A percentile compares a stretch with the other conserved stretches of the same genome.
phyloP scores from a whole-genome alignment of 2,797 vertebrate genomes.

The Silurus lanzhouensis region DNA sequence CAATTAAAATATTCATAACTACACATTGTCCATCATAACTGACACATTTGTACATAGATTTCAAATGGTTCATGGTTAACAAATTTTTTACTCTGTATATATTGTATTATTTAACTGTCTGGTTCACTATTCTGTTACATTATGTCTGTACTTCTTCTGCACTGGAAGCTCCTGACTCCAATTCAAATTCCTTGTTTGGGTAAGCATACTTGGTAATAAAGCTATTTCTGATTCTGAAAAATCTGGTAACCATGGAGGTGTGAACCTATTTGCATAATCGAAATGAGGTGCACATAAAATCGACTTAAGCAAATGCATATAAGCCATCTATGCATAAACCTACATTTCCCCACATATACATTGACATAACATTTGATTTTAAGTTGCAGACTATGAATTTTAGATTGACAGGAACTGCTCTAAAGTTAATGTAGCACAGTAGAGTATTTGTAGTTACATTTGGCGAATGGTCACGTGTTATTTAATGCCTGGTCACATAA shows the following conservation, averaged over 20 bases:
- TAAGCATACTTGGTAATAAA: neutral
- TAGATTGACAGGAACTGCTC: neutral
- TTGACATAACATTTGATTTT: neutral
- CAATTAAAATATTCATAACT: too few relatives aligned
- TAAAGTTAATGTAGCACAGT: neutral
- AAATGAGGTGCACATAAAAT: neutral
- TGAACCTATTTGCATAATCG: neutral
- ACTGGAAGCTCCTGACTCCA: too few relatives aligned
- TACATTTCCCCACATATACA: neutral
- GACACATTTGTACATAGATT: too few relatives aligned
- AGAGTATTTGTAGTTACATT: neutral
- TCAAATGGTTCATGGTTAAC: too few relatives aligned
- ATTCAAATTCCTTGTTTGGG: too few relatives aligned
- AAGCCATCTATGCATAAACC: neutral
- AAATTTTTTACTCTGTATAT: too few relatives aligned
- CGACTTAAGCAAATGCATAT: neutral
- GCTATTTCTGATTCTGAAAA: neutral
- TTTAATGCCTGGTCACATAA: neutral
- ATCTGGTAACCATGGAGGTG: neutral
- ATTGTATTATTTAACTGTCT: too few relatives aligned
- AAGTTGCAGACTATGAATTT: neutral
- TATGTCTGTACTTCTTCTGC: too few relatives aligned
- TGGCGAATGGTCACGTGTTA: neutral
- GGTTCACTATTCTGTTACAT: too few relatives aligned
- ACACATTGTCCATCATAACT: too few relatives aligned